A percentile compares a stretch with the other conserved stretches of the same genome.
Conservation (phyloP, 2,888 invertebrate genomes). For the Esperia sulphurella region DNA sequence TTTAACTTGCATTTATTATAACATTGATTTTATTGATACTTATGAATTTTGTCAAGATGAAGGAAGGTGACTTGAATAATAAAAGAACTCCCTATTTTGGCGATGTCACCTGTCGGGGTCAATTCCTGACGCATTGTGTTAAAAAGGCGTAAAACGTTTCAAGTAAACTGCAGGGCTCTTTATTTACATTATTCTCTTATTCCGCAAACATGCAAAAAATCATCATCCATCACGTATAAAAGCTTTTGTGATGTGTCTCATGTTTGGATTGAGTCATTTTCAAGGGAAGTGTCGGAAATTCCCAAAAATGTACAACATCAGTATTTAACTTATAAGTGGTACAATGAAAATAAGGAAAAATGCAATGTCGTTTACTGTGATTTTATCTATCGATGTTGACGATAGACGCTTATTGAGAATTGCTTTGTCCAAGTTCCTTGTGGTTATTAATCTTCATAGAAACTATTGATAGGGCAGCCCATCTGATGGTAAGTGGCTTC, state of each 20-base stretch:
- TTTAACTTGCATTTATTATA: no score
- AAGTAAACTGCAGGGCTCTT: conserved; percentile 45
- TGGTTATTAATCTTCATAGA: no score
- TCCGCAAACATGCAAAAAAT: conserved; percentile 59
- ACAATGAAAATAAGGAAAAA: conserved; percentile 12
- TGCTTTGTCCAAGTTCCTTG: no score
- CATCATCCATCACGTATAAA: conserved; percentile 52
- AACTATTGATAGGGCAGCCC: no score
- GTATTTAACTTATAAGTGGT: neutral
- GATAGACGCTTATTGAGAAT: neutral
- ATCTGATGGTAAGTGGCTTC: no score
- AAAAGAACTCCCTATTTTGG: no score
- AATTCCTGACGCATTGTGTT: conserved; percentile 26
- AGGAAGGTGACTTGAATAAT: no score
- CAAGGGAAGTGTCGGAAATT: conserved; percentile 45
- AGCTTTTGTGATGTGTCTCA: conserved; percentile 59
- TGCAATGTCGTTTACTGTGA: conserved; percentile 2
- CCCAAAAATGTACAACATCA: conserved; percentile 34
- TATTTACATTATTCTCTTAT: conserved; percentile 59
- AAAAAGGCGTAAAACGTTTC: conserved; percentile 39
- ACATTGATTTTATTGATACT: no score
- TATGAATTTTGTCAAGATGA: no score
- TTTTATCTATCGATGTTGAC: neutral
- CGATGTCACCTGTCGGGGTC: neutral
- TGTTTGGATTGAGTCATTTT: conserved; percentile 65